Evolutionary conservation across 2,797 vertebrate genomes (phyloP).

Genomic region (Sternarchorhynchus goeldii): DNA sequence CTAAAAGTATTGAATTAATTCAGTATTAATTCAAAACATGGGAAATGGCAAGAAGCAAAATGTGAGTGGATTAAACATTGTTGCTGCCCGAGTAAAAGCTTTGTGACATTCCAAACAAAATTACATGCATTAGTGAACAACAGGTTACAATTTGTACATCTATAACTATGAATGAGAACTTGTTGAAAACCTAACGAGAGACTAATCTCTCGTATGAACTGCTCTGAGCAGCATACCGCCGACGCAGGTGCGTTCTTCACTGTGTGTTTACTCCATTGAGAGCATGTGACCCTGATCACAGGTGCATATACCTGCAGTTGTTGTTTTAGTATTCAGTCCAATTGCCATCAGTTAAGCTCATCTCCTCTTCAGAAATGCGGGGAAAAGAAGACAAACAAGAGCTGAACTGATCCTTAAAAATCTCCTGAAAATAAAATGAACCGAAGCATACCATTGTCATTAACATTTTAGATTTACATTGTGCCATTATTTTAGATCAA

Average conservation of each 20-base stretch:
- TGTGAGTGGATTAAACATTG: not conserved
- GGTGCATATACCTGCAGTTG: conserved; percentile 36
- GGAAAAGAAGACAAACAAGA: conserved; percentile 1
- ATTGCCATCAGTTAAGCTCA: conserved; percentile 23
- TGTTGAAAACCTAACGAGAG: not conserved
- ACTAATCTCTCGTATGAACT: not conserved
- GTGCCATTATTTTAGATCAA: too few relatives aligned
- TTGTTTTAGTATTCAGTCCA: conserved; percentile 36
- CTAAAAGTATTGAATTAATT: not conserved
- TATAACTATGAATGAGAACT: not conserved
- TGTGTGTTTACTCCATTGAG: conserved; percentile 15
- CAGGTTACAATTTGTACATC: too few relatives aligned
- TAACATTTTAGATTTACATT: not conserved
- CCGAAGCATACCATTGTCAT: not conserved
- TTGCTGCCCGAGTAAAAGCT: not conserved
- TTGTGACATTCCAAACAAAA: not conserved
- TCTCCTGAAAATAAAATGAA: conserved; percentile 14
- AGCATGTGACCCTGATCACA: conserved; percentile 21
- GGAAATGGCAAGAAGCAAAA: not conserved
- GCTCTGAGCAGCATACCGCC: not conserved
- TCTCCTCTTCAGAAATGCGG: conserved; percentile 9
- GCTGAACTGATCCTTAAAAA: conserved; percentile 3
- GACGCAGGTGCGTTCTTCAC: conserved; percentile 19
- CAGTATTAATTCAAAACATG: not conserved
- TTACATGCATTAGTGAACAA: not conserved